Evolutionary conservation across 1,140 invertebrate genomes (phyloP).

Genomic region (Drosophila navojoa): DNA sequence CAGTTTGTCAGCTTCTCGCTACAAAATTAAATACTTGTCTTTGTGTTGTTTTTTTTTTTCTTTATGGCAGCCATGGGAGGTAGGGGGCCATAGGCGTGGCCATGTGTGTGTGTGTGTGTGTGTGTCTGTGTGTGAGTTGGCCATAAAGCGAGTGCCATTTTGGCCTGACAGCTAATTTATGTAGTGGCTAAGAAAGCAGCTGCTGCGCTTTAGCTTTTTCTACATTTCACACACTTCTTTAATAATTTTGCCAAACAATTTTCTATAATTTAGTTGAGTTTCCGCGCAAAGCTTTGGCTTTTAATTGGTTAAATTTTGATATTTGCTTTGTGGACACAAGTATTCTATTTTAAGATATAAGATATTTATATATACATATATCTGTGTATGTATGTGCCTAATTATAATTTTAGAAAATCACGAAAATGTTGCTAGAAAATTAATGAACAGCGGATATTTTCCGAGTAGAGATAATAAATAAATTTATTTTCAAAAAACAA

Average conservation of each 20-base stretch:
- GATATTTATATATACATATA: conserved; percentile 6
- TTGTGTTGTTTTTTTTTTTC: conserved; percentile 32
- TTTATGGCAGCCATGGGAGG: conserved; percentile 41
- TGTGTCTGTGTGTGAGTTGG: conserved; percentile 44
- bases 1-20: conserved; percentile 76
- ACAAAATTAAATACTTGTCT: conserved; percentile 83
- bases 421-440: no score
- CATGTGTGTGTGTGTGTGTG: conserved; percentile 17
- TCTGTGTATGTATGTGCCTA: no score
- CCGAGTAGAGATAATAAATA: no score
- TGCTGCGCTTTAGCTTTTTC: conserved; percentile 42
- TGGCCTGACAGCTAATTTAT: conserved; percentile 79
- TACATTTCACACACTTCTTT: conserved; percentile 53
- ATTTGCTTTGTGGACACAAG: neutral
- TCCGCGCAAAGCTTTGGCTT: conserved; percentile 14
- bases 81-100: conserved; percentile 46
- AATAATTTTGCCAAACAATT: conserved; percentile 66
- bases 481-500: no score
- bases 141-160: conserved; percentile 59
- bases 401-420: no score
- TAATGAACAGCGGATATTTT: no score
- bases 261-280: conserved; percentile 66
- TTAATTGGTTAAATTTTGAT: conserved; percentile 55
- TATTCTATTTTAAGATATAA: neutral
- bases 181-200: conserved; percentile 71